phyloP scores from a whole-genome alignment of 1,140 invertebrate genomes.

The Cecropterus lyciades region DNA sequence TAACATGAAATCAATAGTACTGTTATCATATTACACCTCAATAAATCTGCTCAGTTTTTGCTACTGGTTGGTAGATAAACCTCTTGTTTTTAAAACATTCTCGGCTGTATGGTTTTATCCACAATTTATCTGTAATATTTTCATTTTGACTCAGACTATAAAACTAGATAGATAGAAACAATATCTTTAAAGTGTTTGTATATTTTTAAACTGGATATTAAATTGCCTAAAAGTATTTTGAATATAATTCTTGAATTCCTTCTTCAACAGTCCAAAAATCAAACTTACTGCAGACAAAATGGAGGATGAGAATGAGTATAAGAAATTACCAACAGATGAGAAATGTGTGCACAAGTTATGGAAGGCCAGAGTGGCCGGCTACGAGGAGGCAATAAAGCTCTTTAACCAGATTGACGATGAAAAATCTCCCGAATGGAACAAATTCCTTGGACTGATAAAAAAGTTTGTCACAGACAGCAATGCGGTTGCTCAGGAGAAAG shows the following conservation, averaged over 20 bases:
- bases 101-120: too few species aligned
- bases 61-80: too few species aligned
- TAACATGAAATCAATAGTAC: too few species aligned
- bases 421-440: conserved; percentile 96
- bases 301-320: conserved; percentile 96
- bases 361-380: conserved; percentile 97
- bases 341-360: conserved; percentile 96
- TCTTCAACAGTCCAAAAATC: conserved; percentile 31
- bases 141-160: too few species aligned
- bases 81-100: too few species aligned
- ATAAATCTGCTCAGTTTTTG: too few species aligned
- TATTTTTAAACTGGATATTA: too few species aligned
- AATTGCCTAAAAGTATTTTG: too few species aligned
- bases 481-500: conserved; percentile 98
- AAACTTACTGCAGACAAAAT: conserved; percentile 73
- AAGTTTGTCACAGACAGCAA: conserved; percentile 98
- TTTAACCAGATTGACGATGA: conserved; percentile 95
- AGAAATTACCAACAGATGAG: conserved; percentile 96
- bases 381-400: conserved; percentile 96
- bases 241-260: neutral
- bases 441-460: conserved; percentile 95
- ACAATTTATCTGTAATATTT: too few species aligned
- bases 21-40: too few species aligned
- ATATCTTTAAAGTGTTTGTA: too few species aligned
- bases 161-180: too few species aligned